Evolutionary conservation across 2,888 invertebrate species (phyloP).

Genomic region (Ectemnius continuus): DNA sequence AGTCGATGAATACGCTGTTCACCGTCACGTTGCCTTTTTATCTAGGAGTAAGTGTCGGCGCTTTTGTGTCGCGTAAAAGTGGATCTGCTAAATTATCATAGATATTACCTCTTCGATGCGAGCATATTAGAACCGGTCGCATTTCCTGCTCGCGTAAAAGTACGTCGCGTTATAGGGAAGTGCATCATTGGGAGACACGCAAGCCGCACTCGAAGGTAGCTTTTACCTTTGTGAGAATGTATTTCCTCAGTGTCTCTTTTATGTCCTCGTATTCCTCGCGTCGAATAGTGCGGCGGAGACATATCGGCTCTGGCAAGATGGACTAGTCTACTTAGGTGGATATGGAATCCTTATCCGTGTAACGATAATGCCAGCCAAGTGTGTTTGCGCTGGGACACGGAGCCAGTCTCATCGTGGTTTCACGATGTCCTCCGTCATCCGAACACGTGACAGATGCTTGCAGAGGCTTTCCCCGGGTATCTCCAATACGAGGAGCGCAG

Average conservation of each 20-base stretch:
- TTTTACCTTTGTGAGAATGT: background rate
- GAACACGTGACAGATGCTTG: conserved; percentile 51
- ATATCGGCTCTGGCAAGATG: conserved; percentile 5
- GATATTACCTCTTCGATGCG: background rate
- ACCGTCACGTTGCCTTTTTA: conserved; percentile 18
- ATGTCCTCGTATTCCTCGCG: background rate
- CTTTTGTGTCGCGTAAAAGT: background rate
- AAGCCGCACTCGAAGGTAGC: background rate
- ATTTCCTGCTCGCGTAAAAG: too few relatives aligned
- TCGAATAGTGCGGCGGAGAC: background rate
- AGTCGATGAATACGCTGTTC: conserved; percentile 31
- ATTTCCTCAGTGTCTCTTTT: background rate
- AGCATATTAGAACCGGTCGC: too few relatives aligned
- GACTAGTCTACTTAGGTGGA: conserved; percentile 6
- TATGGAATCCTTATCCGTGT: conserved; percentile 16
- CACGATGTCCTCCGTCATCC: conserved; percentile 34
- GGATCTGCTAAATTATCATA: background rate
- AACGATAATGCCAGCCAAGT: conserved; percentile 23
- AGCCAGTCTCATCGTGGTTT: conserved; percentile 22
- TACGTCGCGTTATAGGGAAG: background rate
- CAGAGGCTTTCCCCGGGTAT: conserved; percentile 19
- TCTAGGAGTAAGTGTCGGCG: background rate
- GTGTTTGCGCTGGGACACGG: conserved; percentile 17
- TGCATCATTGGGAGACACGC: background rate
- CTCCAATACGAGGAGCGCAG: conserved; percentile 45